Evolutionary conservation across 2,113 vertebrate species (phyloP).

Genomic region (Serilophus lunatus): DNA sequence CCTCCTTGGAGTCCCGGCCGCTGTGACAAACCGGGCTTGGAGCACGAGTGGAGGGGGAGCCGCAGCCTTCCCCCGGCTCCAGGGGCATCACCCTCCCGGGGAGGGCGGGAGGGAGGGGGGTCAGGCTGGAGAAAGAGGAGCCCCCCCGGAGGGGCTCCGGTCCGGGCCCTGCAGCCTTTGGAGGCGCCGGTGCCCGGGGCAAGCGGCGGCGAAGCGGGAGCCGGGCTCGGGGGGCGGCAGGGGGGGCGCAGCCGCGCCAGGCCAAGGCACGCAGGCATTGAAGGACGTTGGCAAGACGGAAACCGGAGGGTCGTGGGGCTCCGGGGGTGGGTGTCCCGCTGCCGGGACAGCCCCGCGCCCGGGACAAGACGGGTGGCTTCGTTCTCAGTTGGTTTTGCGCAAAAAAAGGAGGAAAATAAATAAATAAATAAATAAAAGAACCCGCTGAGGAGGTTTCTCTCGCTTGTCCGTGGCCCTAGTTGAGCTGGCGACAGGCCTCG

Average conservation of each 20-base stretch:
- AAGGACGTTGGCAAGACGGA: conserved; percentile 79
- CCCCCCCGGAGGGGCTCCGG: neutral
- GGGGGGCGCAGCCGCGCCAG: conserved; percentile 73
- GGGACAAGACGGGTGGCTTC: neutral
- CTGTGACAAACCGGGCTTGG: neutral
- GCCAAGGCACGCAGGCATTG: conserved; percentile 86
- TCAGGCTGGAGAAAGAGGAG: neutral
- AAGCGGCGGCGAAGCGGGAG: conserved; percentile 17
- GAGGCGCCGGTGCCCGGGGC: neutral
- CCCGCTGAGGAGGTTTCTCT: conserved; percentile 20
- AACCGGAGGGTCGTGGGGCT: neutral
- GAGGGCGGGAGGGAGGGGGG: too few relatives aligned
- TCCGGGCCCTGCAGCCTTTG: neutral
- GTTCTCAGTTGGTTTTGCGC: conserved; percentile 5
- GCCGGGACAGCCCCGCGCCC: neutral
- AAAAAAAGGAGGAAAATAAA: neutral
- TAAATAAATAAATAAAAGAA: neutral
- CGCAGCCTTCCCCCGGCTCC: neutral
- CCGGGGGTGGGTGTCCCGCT: neutral
- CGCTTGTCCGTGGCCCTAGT: conserved; percentile 73
- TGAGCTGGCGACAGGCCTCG: conserved; percentile 91
- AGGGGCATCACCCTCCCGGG: neutral
- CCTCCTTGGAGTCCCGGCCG: neutral
- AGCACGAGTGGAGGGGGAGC: neutral
- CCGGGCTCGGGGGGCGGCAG: conserved; percentile 56